phyloP scores from a whole-genome alignment of 2,113 vertebrate genomes.

The Oenanthe melanoleuca region DNA sequence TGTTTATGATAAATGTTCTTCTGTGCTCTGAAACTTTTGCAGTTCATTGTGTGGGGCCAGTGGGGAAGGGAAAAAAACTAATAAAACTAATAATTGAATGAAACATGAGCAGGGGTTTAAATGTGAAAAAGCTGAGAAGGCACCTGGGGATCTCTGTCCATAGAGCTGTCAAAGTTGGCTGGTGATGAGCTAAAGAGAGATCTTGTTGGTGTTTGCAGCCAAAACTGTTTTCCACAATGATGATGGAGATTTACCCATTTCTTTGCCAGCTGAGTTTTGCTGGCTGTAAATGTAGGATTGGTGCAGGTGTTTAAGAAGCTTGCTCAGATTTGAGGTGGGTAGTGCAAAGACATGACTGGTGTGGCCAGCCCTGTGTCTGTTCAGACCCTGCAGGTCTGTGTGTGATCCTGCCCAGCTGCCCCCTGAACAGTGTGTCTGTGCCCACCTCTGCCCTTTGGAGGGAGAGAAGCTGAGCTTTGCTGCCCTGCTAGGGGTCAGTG shows the following conservation, averaged over 20 bases:
- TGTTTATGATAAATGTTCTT: neutral
- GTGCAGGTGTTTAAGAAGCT: neutral
- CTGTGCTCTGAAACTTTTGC: neutral
- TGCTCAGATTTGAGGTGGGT: neutral
- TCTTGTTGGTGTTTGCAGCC: neutral
- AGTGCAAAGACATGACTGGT: rapidly evolving
- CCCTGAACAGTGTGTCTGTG: rapidly evolving
- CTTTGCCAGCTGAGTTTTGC: neutral
- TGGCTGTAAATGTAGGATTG: neutral
- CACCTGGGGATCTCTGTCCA: neutral
- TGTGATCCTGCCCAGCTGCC: neutral
- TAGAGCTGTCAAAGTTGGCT: neutral
- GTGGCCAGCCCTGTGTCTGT: rapidly evolving
- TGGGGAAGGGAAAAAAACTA: neutral
- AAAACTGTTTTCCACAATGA: neutral
- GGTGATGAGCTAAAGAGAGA: neutral
- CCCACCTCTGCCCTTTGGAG: rapidly evolving
- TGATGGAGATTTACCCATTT: neutral
- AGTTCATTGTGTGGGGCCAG: neutral
- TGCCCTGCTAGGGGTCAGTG: rapidly evolving
- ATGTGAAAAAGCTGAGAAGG: neutral
- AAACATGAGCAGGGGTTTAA: neutral
- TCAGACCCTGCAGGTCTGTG: neutral
- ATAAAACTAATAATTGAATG: neutral
- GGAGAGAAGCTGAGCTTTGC: neutral